Evolutionary conservation across 2,113 vertebrate species (phyloP).

Genomic region (Calidris pygmaea): DNA sequence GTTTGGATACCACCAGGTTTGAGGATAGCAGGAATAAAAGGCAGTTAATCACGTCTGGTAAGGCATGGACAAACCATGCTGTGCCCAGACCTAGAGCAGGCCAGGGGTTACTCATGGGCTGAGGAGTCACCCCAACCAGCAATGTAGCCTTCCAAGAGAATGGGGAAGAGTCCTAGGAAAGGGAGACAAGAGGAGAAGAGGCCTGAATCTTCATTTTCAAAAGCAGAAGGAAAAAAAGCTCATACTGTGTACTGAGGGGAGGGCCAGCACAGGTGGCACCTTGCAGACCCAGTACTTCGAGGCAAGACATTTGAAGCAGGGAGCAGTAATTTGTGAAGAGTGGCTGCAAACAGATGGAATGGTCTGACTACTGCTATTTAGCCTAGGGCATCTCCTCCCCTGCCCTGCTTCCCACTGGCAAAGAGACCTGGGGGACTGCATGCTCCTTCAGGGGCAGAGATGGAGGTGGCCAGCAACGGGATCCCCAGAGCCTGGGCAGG

Average conservation of each 20-base stretch:
- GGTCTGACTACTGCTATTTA: not conserved
- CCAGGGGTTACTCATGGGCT: not conserved
- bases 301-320: fast-evolving
- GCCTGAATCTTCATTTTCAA: too few relatives aligned
- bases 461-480: not conserved
- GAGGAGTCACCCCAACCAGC: not conserved
- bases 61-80: not conserved
- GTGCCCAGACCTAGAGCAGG: not conserved
- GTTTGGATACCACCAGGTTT: not conserved
- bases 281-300: not conserved
- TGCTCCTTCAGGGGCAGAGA: not conserved
- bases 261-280: not conserved
- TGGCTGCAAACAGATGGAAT: not conserved
- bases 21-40: not conserved
- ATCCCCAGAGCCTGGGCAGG: not conserved
- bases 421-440: not conserved
- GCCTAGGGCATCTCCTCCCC: not conserved
- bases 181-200: too few relatives aligned
- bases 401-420: not conserved
- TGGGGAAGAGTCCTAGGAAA: not conserved
- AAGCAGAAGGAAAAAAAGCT: not conserved
- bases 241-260: not conserved
- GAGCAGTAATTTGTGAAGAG: not conserved
- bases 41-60: not conserved
- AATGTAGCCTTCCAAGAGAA: not conserved